phyloP scores from a whole-genome alignment of 2,888 invertebrate genomes.

The Chrysomela aeneicollis region DNA sequence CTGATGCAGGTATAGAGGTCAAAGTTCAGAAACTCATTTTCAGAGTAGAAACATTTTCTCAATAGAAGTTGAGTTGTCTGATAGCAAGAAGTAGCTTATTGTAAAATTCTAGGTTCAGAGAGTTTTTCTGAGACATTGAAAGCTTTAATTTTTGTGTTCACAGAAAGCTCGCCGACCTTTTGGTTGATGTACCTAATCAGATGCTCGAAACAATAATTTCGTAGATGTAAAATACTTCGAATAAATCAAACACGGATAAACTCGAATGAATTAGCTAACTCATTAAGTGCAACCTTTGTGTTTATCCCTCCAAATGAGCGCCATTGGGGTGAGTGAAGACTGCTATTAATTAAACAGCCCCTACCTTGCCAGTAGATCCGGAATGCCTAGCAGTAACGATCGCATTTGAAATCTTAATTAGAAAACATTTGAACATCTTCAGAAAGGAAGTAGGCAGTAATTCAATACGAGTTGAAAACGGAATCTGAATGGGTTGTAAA shows the following conservation, averaged over 20 bases:
- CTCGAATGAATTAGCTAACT: neutral
- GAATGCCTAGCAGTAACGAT: neutral
- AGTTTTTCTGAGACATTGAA: too few species aligned
- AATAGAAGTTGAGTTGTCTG: too few species aligned
- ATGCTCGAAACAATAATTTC: neutral
- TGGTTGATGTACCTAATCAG: neutral
- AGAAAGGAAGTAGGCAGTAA: neutral
- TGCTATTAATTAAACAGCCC: constrained; percentile 3
- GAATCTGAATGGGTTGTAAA: too few species aligned
- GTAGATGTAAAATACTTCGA: neutral
- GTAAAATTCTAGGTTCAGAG: too few species aligned
- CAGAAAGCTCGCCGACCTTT: too few species aligned
- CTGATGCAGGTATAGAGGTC: too few species aligned
- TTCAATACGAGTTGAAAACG: neutral
- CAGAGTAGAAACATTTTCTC: too few species aligned
- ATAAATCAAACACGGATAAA: neutral
- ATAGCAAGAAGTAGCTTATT: too few species aligned
- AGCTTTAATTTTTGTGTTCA: too few species aligned
- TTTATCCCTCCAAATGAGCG: neutral
- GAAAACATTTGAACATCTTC: neutral
- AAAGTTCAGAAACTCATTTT: too few species aligned
- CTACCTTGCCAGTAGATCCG: neutral
- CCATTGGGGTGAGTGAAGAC: neutral
- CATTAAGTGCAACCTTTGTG: neutral
- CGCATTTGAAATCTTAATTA: constrained; percentile 1